Evolutionary conservation across 2,113 vertebrate species (phyloP).

Genomic region (Pteropus alecto): DNA sequence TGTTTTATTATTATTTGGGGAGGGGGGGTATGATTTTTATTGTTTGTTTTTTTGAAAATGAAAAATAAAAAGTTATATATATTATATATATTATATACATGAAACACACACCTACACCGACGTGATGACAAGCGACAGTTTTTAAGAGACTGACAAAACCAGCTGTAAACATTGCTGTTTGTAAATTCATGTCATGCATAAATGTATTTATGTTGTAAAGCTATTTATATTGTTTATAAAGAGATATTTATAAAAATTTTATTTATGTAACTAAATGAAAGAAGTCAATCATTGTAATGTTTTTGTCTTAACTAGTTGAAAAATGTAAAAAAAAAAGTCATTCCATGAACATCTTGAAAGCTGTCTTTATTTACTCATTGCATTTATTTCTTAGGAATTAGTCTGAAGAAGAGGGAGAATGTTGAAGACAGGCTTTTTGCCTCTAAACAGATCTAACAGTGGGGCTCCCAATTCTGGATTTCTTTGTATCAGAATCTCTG

Average conservation of each 20-base stretch:
- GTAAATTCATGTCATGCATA: conserved; percentile 90
- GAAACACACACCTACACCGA: conserved; percentile 79
- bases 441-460: neutral
- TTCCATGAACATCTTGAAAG: conserved; percentile 79
- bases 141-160: conserved; percentile 83
- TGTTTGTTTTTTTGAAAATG: conserved; percentile 71
- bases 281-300: conserved; percentile 86
- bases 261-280: conserved; percentile 92
- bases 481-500: neutral
- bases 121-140: conserved; percentile 81
- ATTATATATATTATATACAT: conserved; percentile 83
- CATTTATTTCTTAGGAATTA: neutral
- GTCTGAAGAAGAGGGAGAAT: neutral
- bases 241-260: conserved; percentile 92
- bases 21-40: conserved; percentile 56
- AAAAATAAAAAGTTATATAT: conserved; percentile 80
- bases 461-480: neutral
- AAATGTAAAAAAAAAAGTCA: conserved; percentile 78
- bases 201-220: conserved; percentile 93
- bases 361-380: conserved; percentile 83
- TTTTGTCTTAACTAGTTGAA: conserved; percentile 85
- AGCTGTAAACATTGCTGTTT: conserved; percentile 85
- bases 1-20: conserved; percentile 72
- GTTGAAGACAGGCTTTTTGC: neutral
- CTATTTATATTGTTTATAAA: conserved; percentile 94